Conservation (phyloP, 2,797 vertebrate genomes). For the Borostomias antarcticus region DNA sequence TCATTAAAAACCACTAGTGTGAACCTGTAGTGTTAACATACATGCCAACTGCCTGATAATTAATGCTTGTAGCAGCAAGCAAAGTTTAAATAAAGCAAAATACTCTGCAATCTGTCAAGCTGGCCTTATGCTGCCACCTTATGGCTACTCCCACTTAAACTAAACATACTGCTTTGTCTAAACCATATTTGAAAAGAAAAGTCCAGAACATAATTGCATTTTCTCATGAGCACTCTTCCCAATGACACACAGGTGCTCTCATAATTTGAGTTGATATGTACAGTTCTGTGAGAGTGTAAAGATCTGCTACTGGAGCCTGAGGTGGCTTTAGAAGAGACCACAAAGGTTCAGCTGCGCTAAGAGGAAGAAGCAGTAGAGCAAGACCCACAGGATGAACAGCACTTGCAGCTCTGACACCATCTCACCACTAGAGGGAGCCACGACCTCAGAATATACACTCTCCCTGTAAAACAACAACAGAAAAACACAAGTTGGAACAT, state of each 20-base stretch:
- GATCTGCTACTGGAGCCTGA: slow-evolving; percentile 1
- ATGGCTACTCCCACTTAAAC: slow-evolving; percentile 38
- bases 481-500: slow-evolving; percentile 15
- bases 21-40: slow-evolving; percentile 49
- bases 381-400: slow-evolving; percentile 63
- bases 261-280: neutral
- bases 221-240: no score
- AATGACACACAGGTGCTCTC: neutral
- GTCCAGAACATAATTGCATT: neutral
- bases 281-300: neutral
- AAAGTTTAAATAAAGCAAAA: neutral
- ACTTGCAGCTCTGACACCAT: slow-evolving; percentile 52
- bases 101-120: neutral
- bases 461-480: slow-evolving; percentile 30
- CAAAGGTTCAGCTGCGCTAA: slow-evolving; percentile 52
- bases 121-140: slow-evolving; percentile 52
- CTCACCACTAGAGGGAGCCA: slow-evolving; percentile 39
- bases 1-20: slow-evolving; percentile 55
- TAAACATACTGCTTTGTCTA: neutral
- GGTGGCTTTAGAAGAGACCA: slow-evolving; percentile 6
- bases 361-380: slow-evolving; percentile 67
- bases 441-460: slow-evolving; percentile 29
- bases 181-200: neutral
- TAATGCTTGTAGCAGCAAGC: slow-evolving; percentile 35
- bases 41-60: slow-evolving; percentile 52